Evolutionary conservation across 2,888 invertebrate genomes (phyloP), one percentile per base, ranked within the genome.

Genomic region (Euspilapteryx auroguttella): DNA sequence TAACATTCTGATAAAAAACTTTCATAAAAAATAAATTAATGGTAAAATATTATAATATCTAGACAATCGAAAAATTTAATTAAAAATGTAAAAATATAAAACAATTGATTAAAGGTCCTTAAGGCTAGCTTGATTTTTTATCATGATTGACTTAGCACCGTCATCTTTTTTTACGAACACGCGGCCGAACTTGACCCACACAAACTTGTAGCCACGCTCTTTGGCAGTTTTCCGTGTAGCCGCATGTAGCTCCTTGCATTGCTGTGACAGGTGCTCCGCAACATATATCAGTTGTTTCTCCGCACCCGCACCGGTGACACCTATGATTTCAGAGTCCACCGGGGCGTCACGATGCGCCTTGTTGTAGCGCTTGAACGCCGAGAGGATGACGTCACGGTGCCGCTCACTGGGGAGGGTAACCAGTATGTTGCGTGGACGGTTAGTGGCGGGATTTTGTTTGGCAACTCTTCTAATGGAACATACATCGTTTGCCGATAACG

Each of bases 221-320:
- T 20, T 27, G 1, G 8, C 7, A 5, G 20, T 6, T 12, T 20
- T 10, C 8, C 26, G n/a, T 3, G 26, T 12, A 7, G 12, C 20
- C 3, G 20, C 26, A 12, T 27, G 12, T 3, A 27, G 17, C 2
- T 17, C 12, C 12, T 20, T 27, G 1, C 5, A 12, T 12, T 20
- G 12, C 6, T 17, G 26, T 11, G 26, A 27, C 10, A 27, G 17
- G 20, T 27, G 26, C 17, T 27, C 26, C 2, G 11, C n/a, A 9
- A 27, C 5, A 12, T 27, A 20, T 6, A 27, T 27, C 7, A n/a
- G 10, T 9, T 17, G 17, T 17, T 10, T 17, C 7, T 12, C 20
- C n/a, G n/a, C n/a, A n/a, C n/a, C n/a, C n/a, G n/a, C n/a, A n/a
- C n/a, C n/a, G n/a, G n/a, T n/a, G n/a, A n/a, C n/a, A n/a, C n/a